Percentiles rank a stretch among this genome's conserved stretches.
Conservation (phyloP, 2,888 invertebrate genomes). For the Eristalis intricaria region DNA sequence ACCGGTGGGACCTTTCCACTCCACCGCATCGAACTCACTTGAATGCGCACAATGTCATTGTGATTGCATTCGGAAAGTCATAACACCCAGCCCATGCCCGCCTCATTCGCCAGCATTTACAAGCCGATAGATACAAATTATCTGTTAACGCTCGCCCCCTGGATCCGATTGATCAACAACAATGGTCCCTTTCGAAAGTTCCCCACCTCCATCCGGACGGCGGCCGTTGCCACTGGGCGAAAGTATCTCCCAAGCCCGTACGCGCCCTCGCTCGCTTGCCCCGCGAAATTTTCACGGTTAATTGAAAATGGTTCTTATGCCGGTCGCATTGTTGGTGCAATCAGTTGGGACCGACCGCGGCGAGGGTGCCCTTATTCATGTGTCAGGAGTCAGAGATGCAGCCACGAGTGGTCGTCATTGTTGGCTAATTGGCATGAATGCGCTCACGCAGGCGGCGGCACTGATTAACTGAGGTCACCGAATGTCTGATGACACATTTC, state of each 20-base stretch:
- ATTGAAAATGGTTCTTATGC: slow-evolving; percentile 50
- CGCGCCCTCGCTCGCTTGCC: no score
- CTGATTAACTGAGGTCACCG: slow-evolving; percentile 51
- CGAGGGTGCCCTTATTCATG: slow-evolving; percentile 39
- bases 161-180: slow-evolving; percentile 27
- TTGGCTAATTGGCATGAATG: slow-evolving; percentile 35
- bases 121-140: slow-evolving; percentile 47
- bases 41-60: slow-evolving; percentile 38
- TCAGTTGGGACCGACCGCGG: slow-evolving; percentile 38
- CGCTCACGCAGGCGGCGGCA: slow-evolving; percentile 40
- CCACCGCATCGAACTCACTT: slow-evolving; percentile 19
- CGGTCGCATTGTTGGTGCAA: slow-evolving; percentile 35
- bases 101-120: slow-evolving; percentile 9
- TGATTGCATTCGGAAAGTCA: slow-evolving; percentile 46
- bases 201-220: neutral
- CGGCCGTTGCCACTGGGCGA: slow-evolving; percentile 17
- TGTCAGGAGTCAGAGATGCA: slow-evolving; percentile 23
- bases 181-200: slow-evolving; percentile 13
- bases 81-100: slow-evolving; percentile 16
- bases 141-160: slow-evolving; percentile 39
- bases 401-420: slow-evolving; percentile 51
- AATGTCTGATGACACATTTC: slow-evolving; percentile 19
- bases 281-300: slow-evolving; percentile 58
- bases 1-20: slow-evolving; percentile 21
- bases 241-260: slow-evolving; percentile 29